Evolutionary conservation across 1,140 invertebrate genomes (phyloP).

Genomic region (Drosophila micromelanica): DNA sequence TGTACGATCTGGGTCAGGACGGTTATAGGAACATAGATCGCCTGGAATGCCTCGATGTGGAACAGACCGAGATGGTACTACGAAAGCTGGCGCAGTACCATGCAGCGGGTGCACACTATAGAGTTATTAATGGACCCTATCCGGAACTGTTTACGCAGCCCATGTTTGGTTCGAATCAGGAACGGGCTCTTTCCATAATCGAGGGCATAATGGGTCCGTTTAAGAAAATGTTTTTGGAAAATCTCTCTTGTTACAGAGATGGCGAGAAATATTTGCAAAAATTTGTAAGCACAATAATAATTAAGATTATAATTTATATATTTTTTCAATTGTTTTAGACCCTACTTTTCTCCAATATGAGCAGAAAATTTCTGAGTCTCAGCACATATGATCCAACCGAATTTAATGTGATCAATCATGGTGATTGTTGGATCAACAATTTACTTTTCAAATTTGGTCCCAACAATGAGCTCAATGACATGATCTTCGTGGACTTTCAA

Average conservation of each 20-base stretch:
- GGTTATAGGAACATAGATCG: constrained; percentile 86
- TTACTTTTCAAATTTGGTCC: constrained; percentile 86
- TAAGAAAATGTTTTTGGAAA: constrained; percentile 56
- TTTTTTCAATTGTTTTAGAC: neutral
- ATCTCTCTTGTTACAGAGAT: constrained; percentile 48
- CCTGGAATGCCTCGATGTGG: constrained; percentile 85
- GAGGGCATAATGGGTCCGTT: constrained; percentile 40
- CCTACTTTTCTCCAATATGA: constrained; percentile 32
- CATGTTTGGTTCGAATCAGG: constrained; percentile 42
- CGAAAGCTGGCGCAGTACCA: constrained; percentile 86
- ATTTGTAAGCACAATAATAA: constrained; percentile 40
- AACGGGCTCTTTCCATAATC: constrained; percentile 27
- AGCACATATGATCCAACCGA: constrained; percentile 75
- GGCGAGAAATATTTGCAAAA: constrained; percentile 61
- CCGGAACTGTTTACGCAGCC: constrained; percentile 47
- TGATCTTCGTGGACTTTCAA: constrained; percentile 65
- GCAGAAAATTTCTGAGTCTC: constrained; percentile 19
- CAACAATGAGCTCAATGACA: constrained; percentile 64
- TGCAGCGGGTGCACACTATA: constrained; percentile 78
- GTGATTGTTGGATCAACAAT: constrained; percentile 88
- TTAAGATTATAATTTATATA: neutral
- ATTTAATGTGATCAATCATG: constrained; percentile 87
- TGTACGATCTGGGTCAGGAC: constrained; percentile 85
- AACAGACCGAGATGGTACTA: constrained; percentile 85
- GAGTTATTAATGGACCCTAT: constrained; percentile 54